Evolutionary conservation across 2,888 invertebrate genomes (phyloP).

Genomic region (Ptilodon capucinus): DNA sequence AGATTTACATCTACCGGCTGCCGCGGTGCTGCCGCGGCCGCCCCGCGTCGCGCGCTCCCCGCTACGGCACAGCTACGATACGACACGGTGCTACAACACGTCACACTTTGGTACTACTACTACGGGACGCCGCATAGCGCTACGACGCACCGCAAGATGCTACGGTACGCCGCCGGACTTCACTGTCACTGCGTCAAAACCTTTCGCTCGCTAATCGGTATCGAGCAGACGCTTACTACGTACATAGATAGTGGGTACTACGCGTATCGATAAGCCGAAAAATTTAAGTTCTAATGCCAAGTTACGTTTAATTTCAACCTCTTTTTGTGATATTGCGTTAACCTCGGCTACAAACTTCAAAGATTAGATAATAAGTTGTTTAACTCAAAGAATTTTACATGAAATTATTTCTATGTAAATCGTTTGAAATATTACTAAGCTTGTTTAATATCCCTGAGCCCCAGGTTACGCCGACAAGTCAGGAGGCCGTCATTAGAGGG

Average conservation of each 20-base stretch:
- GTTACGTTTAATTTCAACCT: not conserved
- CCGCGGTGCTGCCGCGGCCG: slow-evolving; percentile 3
- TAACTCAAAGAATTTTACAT: slow-evolving; percentile 22
- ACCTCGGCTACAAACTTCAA: slow-evolving; percentile 8
- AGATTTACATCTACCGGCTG: slow-evolving; percentile 68
- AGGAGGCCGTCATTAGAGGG: slow-evolving; percentile 79
- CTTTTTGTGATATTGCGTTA: slow-evolving; percentile 3
- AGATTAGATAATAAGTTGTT: slow-evolving; percentile 15
- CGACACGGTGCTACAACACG: not conserved
- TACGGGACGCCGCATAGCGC: not conserved
- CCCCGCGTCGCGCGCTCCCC: not conserved
- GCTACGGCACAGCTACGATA: not conserved
- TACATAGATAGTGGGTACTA: not conserved
- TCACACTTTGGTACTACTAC: too few relatives aligned
- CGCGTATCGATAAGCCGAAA: not conserved
- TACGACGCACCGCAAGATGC: not conserved
- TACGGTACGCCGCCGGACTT: not conserved
- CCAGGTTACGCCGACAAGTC: slow-evolving; percentile 71
- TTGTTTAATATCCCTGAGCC: slow-evolving; percentile 71
- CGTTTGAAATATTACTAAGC: slow-evolving; percentile 61
- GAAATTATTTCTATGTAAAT: slow-evolving; percentile 54
- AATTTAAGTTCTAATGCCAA: not conserved
- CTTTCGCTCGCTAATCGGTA: too few relatives aligned
- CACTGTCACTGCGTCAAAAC: not conserved
- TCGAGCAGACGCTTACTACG: too few relatives aligned